Percentiles rank a stretch among this genome's conserved stretches.
These are phyloP conservation scores for Eulacestoma nigropectus DNA, from an alignment of 2,113 vertebrate genomes.

Conservation along the genomic window DNA sequence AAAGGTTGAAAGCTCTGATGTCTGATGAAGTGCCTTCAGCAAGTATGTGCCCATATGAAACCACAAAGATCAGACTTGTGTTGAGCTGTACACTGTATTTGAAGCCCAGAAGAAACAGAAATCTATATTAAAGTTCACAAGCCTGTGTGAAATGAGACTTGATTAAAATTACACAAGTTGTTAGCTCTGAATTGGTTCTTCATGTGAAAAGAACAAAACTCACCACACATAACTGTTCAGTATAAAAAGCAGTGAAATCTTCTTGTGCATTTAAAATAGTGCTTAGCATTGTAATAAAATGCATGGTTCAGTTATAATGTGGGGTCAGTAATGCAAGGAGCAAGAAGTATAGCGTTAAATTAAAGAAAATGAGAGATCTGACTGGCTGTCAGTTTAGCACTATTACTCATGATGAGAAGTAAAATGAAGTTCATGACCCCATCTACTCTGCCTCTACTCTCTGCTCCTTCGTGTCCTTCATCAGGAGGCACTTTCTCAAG, in stretches of 20 bases:
- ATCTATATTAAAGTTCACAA: conserved; percentile 23
- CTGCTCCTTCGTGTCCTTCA: conserved; percentile 32
- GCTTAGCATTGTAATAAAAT: conserved; percentile 44
- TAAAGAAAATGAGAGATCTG: conserved; percentile 61
- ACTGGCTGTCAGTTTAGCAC: conserved; percentile 57
- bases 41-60: neutral
- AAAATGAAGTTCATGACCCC: conserved; percentile 57
- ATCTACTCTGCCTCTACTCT: conserved; percentile 34
- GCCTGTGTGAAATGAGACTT: neutral
- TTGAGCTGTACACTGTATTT: neutral
- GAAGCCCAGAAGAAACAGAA: neutral
- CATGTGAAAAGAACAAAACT: conserved; percentile 17
- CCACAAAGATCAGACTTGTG: neutral
- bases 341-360: conserved; percentile 54
- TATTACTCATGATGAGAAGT: conserved; percentile 53
- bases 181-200: conserved; percentile 18
- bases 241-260: neutral
- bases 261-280: conserved; percentile 33
- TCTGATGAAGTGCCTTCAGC: neutral
- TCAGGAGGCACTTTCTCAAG: conserved; percentile 43
- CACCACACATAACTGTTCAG: neutral
- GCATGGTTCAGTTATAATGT: conserved; percentile 14
- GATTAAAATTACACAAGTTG: conserved; percentile 50
- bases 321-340: conserved; percentile 57
- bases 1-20: neutral